Conservation (phyloP, 1,140 invertebrate species). For the Leptinotarsa undecemlineata region DNA sequence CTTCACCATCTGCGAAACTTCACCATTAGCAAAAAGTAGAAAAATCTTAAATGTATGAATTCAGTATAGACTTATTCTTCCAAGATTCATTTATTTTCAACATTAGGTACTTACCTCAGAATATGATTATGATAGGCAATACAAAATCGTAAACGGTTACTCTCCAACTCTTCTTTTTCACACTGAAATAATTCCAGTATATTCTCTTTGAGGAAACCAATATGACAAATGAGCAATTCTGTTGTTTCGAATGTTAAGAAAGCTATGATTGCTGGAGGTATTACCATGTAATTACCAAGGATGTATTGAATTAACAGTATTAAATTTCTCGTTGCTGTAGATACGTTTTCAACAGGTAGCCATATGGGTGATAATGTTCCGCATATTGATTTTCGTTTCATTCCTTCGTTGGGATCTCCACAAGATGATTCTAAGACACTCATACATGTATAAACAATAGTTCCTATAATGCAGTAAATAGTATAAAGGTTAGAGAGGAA, state of each 20-base stretch:
- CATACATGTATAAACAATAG: not conserved
- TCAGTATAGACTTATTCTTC: too few species aligned
- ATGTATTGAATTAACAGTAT: not conserved
- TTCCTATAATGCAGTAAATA: not conserved
- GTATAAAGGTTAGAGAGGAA: not conserved
- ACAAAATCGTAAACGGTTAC: not conserved
- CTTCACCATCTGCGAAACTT: not conserved
- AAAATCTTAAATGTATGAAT: too few species aligned
- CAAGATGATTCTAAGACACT: not conserved
- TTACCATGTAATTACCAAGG: not conserved
- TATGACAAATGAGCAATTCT: conserved; percentile 7
- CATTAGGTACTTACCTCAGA: conserved; percentile 3
- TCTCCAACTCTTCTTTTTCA: not conserved
- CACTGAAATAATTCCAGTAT: not conserved
- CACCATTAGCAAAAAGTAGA: too few species aligned
- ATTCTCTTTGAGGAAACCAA: not conserved
- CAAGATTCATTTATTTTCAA: not conserved
- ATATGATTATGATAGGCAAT: conserved; percentile 4
- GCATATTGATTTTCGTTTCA: not conserved
- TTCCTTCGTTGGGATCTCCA: not conserved
- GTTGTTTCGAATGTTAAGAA: conserved; percentile 10
- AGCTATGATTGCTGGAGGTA: not conserved
- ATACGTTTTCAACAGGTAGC: conserved; percentile 3
- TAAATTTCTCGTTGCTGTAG: not conserved
- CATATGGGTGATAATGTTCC: conserved; percentile 4